Base-by-base conservation (phyloP, 2,888 invertebrate genomes). In the Melipona beecheii region DNA sequence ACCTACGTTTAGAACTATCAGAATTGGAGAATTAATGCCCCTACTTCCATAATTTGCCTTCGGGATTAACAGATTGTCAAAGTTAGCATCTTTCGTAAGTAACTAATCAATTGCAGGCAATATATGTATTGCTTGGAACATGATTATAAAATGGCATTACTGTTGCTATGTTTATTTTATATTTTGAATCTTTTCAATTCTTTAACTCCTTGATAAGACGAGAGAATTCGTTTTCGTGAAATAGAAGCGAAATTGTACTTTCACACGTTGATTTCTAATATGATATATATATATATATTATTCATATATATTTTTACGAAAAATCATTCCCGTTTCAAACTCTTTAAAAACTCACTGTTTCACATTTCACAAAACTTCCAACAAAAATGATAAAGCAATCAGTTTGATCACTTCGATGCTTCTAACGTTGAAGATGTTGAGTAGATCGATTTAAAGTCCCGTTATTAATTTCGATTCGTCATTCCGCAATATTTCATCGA, bases 11-110 rank as follows among this genome's bases (percentile, higher is more conserved):
- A 62, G 72, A 83, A 84, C 78, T 84, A 84, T 84, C 79, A 73
- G 79, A 75, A 84, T 83, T 83, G 62, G 66, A 72, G 69, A 84
- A 84, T 79, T 84, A 84, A 83, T 72, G 75, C 50, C 62, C 62
- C 50, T 80, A 84, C 78, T 80, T 84, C 77, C 74, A 31, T 66
- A 84, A 56, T n/a, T 54, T 71, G 62, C 80, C 56, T 70, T 24
- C 21, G 36, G 21, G 62, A 75, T 70, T 84, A 84, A 80, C 65
- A 71, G 69, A 84, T 76, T 65, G 75, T 58, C 54, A 62, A 24
- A 60, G 60, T 24, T 60, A 60, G 60, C 19, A 60, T 24, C 24
- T 60, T 60, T 17, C 17, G 24, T 9, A 27, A 17, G 24, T 60
- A 60, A 27, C 24, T 17, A 27, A 60, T 60, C 60, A 27, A 24